phyloP scores from a whole-genome alignment of 2,113 vertebrate species.

The Anhinga rufa region DNA sequence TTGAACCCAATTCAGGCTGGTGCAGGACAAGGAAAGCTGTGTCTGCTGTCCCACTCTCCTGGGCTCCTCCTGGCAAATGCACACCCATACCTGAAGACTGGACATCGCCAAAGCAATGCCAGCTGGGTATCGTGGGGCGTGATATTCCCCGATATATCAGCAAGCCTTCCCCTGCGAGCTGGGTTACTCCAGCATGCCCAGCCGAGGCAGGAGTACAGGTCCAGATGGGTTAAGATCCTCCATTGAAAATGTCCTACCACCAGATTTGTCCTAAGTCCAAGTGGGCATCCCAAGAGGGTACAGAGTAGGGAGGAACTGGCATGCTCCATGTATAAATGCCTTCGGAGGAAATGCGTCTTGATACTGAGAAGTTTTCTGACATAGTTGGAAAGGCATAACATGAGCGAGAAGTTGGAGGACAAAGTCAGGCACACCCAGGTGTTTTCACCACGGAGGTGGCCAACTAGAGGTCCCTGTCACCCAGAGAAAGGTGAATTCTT shows the following conservation, averaged over 20 bases:
- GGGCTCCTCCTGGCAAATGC: neutral
- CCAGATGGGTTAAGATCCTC: neutral
- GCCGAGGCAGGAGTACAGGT: neutral
- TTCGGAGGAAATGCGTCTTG: neutral
- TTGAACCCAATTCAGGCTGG: neutral
- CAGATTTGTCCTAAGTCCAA: neutral
- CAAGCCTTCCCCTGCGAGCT: neutral
- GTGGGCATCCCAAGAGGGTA: neutral
- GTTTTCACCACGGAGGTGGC: neutral
- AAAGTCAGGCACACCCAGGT: neutral
- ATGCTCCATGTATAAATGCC: neutral
- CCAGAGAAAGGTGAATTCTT: neutral
- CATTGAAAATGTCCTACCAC: neutral
- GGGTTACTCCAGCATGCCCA: neutral
- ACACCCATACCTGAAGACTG: neutral
- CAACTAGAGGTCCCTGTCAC: neutral
- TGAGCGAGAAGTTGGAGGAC: neutral
- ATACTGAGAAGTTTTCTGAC: neutral
- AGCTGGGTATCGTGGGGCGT: fast-evolving
- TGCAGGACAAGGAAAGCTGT: neutral
- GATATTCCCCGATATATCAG: neutral
- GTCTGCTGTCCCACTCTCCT: neutral
- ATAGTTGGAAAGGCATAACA: neutral
- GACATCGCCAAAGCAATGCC: neutral
- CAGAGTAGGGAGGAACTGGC: fast-evolving